Base-by-base conservation (phyloP, 2,888 invertebrate species). In the Gymnoscelis rufifasciata region DNA sequence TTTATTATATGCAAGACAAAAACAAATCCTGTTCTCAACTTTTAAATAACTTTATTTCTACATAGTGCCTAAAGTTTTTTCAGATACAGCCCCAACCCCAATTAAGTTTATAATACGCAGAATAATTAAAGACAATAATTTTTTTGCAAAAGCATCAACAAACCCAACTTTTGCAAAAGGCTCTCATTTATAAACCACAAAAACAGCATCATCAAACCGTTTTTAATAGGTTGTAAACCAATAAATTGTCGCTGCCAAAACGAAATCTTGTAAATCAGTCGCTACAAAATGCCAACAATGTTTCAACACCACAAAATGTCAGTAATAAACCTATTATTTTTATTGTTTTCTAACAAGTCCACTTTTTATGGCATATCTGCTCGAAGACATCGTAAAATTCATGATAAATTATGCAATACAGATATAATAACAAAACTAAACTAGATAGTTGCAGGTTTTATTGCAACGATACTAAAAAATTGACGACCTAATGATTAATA, bases 301-400 rank as follows among this genome's bases (percentile, higher is more conserved):
- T 55, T 74, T 71, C 69, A 68, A 77, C 76, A 77, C 69, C 62
- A 33, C 64, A 58, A 59, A 59, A 64, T 52, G 40, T 55, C 39
- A 40, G 62, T 56, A 54, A 60, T 76, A 71, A 75, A 75, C 66
- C 69, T 60, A 67, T 68, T 65, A 73, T 71, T 71, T 75, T 74
- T 74, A 72, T 56, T 68, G 64, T 55, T 59, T 57, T 56, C 59
- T 57, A 59, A 58, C 63, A 48, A 58, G 63, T 46, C 57, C 60
- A 66, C 65, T 47, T 76, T 79, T 78, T 78, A 76, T 63, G 63
- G 59, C 59, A 60, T 61, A 65, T 68, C 68, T 65, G 68, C 72
- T 62, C 54, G 58, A 59, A 59, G 54, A 60, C 62, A 59, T 66
- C 64, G 59, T 75, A 69, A 70, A 56, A 38, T 35, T 30, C 47